Conservation (phyloP, 2,888 invertebrate genomes). For the Candidula unifasciata region DNA sequence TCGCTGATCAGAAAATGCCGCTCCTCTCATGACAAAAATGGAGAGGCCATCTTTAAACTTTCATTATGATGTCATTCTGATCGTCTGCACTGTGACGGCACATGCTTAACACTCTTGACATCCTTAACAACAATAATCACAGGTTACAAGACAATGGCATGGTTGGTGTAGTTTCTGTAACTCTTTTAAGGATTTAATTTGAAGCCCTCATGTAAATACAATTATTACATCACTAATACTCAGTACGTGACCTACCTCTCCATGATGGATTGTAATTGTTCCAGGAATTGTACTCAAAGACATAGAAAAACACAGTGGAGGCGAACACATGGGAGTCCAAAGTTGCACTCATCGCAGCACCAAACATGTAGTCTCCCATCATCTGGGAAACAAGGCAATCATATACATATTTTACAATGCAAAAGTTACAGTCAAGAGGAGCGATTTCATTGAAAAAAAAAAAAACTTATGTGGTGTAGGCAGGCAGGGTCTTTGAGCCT, state of each 20-base stretch:
- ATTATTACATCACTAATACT: background rate
- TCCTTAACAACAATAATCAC: background rate
- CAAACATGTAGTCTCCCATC: slow-evolving; percentile 76
- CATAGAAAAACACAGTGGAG: slow-evolving; percentile 73
- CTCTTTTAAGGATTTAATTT: too few relatives aligned
- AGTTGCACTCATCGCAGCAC: slow-evolving; percentile 73
- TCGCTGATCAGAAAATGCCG: too few relatives aligned
- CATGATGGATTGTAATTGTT: slow-evolving; percentile 74
- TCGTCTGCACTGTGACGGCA: too few relatives aligned
- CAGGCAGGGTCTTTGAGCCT: too few relatives aligned
- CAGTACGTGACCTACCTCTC: slow-evolving; percentile 73
- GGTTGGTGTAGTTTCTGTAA: too few relatives aligned
- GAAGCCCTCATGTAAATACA: too few relatives aligned
- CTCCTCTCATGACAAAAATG: background rate
- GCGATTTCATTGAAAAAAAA: too few relatives aligned
- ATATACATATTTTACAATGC: background rate
- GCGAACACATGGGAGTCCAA: slow-evolving; percentile 69
- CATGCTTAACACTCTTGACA: too few relatives aligned
- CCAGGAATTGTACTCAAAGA: slow-evolving; percentile 76
- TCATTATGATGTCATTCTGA: too few relatives aligned
- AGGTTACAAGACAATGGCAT: background rate
- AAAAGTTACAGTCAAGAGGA: too few relatives aligned
- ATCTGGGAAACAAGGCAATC: slow-evolving; percentile 64
- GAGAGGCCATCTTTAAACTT: too few relatives aligned
- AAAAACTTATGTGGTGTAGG: too few relatives aligned